phyloP scores from a whole-genome alignment of 2,797 vertebrate species.

The Columba guinea region DNA sequence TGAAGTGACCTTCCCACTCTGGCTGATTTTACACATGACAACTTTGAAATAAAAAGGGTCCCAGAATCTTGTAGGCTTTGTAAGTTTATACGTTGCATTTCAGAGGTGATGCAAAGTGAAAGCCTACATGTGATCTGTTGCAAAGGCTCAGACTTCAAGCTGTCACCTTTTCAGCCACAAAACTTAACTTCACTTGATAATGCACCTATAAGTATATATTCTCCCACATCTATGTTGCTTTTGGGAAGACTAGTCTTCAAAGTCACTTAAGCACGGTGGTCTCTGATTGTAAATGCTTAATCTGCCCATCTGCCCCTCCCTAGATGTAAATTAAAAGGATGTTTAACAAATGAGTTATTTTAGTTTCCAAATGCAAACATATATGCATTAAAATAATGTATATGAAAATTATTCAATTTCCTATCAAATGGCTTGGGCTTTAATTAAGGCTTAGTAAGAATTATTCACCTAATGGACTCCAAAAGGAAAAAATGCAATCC shows the following conservation, averaged over 20 bases:
- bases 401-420: background rate
- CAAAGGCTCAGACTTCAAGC: background rate
- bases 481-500: background rate
- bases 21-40: background rate
- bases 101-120: background rate
- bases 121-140: background rate
- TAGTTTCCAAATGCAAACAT: background rate
- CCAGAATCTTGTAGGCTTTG: background rate
- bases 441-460: background rate
- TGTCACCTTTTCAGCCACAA: background rate
- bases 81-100: background rate
- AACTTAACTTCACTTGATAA: background rate
- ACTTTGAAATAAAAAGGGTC: background rate
- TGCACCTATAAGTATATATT: background rate
- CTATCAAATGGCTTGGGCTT: background rate
- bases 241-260: background rate
- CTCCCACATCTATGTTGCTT: fast-evolving
- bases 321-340: background rate
- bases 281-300: background rate
- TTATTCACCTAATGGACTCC: background rate
- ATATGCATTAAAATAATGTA: background rate
- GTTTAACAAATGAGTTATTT: background rate
- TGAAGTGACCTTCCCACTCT: background rate
- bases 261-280: background rate
- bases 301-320: background rate